A percentile compares a stretch with the other conserved stretches of the same genome.
These are phyloP conservation scores for Acrobasis consociella DNA, from an alignment of 2,888 invertebrate species.

Conservation along the genomic window DNA sequence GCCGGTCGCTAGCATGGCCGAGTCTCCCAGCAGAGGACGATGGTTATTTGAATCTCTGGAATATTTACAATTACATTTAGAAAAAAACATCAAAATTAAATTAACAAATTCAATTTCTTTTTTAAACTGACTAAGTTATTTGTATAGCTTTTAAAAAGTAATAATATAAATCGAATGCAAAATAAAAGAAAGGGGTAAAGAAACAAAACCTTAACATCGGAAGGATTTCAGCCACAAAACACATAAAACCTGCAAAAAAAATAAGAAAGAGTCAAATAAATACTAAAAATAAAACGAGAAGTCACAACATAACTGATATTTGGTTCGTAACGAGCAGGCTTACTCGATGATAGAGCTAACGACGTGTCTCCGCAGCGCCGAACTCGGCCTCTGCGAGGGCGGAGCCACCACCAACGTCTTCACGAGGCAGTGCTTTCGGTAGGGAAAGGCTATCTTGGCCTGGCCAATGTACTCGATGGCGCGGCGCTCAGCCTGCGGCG, in stretches of 20 bases:
- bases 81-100: too few relatives aligned
- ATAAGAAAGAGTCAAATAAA: conserved; percentile 24
- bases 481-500: conserved; percentile 59
- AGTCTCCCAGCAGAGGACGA: conserved; percentile 93
- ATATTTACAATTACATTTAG: too few relatives aligned
- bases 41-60: conserved; percentile 96
- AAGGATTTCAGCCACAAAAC: conserved; percentile 15
- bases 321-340: conserved; percentile 27
- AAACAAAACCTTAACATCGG: conserved; percentile 15
- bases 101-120: too few relatives aligned
- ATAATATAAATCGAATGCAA: not conserved
- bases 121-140: too few relatives aligned
- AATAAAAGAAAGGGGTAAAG: not conserved
- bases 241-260: conserved; percentile 32
- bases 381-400: conserved; percentile 91
- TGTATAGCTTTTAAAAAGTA: not conserved
- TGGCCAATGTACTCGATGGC: conserved; percentile 71
- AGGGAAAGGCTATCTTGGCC: conserved; percentile 78
- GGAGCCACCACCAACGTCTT: conserved; percentile 91
- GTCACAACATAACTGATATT: conserved; percentile 38
- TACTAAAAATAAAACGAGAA: conserved; percentile 30
- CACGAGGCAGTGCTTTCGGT: conserved; percentile 92
- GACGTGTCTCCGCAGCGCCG: conserved; percentile 90
- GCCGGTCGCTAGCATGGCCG: conserved; percentile 95
- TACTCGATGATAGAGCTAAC: conserved; percentile 95